These are phyloP conservation scores for Agrochola lota DNA, from an alignment of 2,888 invertebrate genomes.

Conservation along the genomic window DNA sequence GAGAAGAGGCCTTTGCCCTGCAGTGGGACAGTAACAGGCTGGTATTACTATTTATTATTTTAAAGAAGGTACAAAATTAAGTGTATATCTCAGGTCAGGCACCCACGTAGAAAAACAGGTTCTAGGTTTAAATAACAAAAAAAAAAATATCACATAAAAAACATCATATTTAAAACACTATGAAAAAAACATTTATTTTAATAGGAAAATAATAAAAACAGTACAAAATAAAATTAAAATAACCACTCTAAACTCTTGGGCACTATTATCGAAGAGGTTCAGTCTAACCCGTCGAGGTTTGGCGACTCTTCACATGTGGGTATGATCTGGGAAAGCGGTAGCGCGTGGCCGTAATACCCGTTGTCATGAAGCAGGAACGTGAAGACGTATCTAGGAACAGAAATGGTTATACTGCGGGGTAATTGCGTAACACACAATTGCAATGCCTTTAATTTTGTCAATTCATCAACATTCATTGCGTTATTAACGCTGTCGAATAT, in stretches of 20 bases:
- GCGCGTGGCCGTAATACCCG: slow-evolving; percentile 92
- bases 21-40: no score
- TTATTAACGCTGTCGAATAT: no score
- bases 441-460: no score
- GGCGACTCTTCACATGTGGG: slow-evolving; percentile 90
- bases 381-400: slow-evolving; percentile 77
- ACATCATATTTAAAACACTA: slow-evolving; percentile 1
- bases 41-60: no score
- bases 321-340: slow-evolving; percentile 92
- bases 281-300: slow-evolving; percentile 69
- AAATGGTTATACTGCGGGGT: slow-evolving; percentile 27
- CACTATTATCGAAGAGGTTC: slow-evolving; percentile 56
- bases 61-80: no score
- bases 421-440: no score
- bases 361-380: slow-evolving; percentile 90
- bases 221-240: slow-evolving; percentile 30
- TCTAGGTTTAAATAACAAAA: no score
- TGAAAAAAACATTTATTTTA: slow-evolving; percentile 37
- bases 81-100: no score
- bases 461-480: no score
- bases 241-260: not conserved
- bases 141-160: not conserved
- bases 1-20: no score
- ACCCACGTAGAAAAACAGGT: no score
- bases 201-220: slow-evolving; percentile 33